These are phyloP conservation scores for Trididemnum nubilum DNA, from an alignment of 23 tunicate species.

Conservation along the genomic window DNA sequence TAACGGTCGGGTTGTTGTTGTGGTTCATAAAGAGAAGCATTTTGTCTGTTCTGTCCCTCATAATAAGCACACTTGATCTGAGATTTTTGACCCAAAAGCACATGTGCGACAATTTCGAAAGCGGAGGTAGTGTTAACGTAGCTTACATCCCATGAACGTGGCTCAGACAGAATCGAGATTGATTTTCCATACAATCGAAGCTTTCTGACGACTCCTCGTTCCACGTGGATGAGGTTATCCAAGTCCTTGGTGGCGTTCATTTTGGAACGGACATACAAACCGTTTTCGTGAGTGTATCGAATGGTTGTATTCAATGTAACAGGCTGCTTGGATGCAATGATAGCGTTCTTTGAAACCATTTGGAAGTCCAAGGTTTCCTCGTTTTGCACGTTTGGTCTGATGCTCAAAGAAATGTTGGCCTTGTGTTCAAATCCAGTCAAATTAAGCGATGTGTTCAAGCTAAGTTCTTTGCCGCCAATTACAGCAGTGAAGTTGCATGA, in stretches of 20 bases:
- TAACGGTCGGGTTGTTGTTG: neutral
- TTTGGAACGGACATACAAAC: neutral
- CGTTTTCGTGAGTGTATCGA: neutral
- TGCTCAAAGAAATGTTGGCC: neutral
- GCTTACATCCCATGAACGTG: slow-evolving; percentile 18
- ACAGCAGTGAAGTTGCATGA: neutral
- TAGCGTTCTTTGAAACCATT: neutral
- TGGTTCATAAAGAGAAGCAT: neutral
- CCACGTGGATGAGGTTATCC: neutral
- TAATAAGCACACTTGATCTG: neutral
- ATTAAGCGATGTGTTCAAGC: neutral
- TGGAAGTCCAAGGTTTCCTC: neutral
- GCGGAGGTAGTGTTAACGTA: neutral
- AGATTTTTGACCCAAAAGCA: neutral
- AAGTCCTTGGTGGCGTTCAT: slow-evolving; percentile 11
- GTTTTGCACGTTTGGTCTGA: neutral
- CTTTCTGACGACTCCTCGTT: neutral
- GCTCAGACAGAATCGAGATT: neutral
- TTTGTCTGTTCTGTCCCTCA: neutral
- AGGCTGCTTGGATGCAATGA: neutral
- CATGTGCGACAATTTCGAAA: slow-evolving; percentile 5
- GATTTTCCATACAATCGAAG: slow-evolving; percentile 9
- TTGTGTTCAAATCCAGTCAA: neutral
- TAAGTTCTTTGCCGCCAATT: neutral
- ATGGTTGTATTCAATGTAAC: neutral